Percentiles rank a stretch among this genome's conserved stretches.
These are phyloP conservation scores for Zaprionus taronus DNA, from an alignment of 1,140 invertebrate species.

Conservation along the genomic window DNA sequence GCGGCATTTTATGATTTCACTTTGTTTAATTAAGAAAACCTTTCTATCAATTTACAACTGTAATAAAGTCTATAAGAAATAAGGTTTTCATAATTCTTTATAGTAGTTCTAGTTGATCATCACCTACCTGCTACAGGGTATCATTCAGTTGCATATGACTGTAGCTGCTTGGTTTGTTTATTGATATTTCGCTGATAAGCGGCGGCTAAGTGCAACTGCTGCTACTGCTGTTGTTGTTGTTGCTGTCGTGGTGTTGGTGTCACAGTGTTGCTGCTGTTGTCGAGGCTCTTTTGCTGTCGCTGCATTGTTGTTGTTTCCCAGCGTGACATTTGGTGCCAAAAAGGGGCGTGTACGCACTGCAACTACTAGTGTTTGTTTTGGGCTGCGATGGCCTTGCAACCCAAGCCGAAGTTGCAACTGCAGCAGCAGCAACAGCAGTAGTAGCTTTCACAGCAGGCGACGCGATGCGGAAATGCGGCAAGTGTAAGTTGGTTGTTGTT, in stretches of 20 bases:
- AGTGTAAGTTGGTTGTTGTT: conserved; percentile 21
- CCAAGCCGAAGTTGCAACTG: conserved; percentile 23
- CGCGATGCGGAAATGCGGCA: conserved; percentile 65
- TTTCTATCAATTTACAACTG: too few species aligned
- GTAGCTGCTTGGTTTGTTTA: conserved; percentile 1
- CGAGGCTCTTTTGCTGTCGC: conserved; percentile 15
- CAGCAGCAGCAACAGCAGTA: conserved; percentile 7
- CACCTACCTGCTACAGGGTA: background rate
- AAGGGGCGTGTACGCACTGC: conserved; percentile 56
- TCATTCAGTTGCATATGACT: background rate
- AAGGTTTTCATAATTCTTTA: too few species aligned
- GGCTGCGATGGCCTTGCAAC: conserved; percentile 37
- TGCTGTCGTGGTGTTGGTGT: background rate
- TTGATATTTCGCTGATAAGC: conserved; percentile 64
- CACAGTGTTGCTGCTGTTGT: conserved; percentile 12
- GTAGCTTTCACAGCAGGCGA: conserved; percentile 35
- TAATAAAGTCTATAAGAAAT: too few species aligned
- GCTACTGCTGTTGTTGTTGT: background rate
- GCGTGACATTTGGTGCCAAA: conserved; percentile 32
- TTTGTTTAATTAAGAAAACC: too few species aligned
- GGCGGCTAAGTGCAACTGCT: conserved; percentile 22
- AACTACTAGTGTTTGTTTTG: conserved; percentile 31
- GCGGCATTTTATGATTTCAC: too few species aligned
- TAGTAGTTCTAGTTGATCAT: background rate
- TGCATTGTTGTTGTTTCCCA: conserved; percentile 53